A percentile compares a stretch with the other conserved stretches of the same genome.
These are phyloP conservation scores for Spilosoma lubricipeda DNA, from an alignment of 2,888 invertebrate genomes.

Conservation along the genomic window DNA sequence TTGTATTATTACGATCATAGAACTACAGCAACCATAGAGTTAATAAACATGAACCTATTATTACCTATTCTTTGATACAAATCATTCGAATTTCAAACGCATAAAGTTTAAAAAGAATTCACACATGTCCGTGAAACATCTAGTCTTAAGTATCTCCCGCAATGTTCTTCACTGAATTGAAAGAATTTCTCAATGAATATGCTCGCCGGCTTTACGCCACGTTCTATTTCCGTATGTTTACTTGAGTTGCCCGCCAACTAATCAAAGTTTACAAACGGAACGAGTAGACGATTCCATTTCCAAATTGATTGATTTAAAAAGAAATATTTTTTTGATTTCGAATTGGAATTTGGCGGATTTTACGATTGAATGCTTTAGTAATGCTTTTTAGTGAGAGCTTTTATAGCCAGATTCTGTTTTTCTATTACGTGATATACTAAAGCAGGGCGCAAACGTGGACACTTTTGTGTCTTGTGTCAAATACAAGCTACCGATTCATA, in stretches of 20 bases:
- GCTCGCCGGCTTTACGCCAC: conserved; percentile 24
- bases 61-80: background rate
- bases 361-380: conserved; percentile 3
- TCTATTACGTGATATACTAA: too few relatives aligned
- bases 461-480: too few relatives aligned
- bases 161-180: conserved; percentile 26
- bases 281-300: conserved; percentile 26
- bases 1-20: too few relatives aligned
- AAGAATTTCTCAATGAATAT: conserved; percentile 45
- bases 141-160: conserved; percentile 11
- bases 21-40: background rate
- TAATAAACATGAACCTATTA: too few relatives aligned
- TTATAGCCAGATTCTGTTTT: background rate
- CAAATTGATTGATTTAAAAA: conserved; percentile 40
- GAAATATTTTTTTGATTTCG: conserved; percentile 30
- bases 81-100: background rate
- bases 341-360: conserved; percentile 8
- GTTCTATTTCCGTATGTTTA: conserved; percentile 48
- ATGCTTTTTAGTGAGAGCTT: background rate
- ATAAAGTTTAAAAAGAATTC: background rate
- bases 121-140: conserved; percentile 5
- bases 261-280: conserved; percentile 51
- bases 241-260: conserved; percentile 45
- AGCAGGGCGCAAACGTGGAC: too few relatives aligned
- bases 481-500: too few relatives aligned